Evolutionary conservation across 2,888 invertebrate species (phyloP).

Genomic region (Siphonodentalium dalli): DNA sequence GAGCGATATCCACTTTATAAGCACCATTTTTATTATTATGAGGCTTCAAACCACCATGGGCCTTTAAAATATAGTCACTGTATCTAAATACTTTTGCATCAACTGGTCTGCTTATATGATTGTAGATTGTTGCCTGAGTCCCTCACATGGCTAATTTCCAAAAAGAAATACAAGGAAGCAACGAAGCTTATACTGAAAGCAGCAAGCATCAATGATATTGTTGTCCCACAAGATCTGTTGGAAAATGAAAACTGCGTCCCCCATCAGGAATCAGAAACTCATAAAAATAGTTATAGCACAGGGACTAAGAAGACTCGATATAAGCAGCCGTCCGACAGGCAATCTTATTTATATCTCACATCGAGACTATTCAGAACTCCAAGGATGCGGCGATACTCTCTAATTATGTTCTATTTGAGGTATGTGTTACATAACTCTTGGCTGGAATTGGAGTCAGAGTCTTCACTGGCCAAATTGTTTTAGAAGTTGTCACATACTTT

Average conservation of each 20-base stretch:
- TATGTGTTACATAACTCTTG: conserved; percentile 27
- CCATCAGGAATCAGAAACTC: not conserved
- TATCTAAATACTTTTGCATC: not conserved
- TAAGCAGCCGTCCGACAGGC: no score
- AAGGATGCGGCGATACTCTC: conserved; percentile 42
- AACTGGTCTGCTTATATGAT: not conserved
- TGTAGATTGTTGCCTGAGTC: conserved; percentile 52
- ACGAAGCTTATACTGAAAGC: conserved; percentile 31
- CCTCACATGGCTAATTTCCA: conserved; percentile 48
- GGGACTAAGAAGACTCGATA: no score
- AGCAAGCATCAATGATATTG: conserved; percentile 34
- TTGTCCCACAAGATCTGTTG: conserved; percentile 20
- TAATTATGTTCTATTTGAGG: conserved; percentile 52
- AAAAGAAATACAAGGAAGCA: conserved; percentile 31
- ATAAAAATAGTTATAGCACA: no score
- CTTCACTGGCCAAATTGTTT: no score
- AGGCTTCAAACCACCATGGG: no score
- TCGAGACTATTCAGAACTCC: conserved; percentile 42
- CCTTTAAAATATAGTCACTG: not conserved
- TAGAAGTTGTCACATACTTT: no score
- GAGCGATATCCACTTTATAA: no score
- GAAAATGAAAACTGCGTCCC: not conserved
- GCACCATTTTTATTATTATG: no score
- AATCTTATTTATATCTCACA: no score
- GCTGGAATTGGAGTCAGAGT: not conserved